These are phyloP conservation scores for Myotis findleyi DNA, from an alignment of 2,797 vertebrate species.

Conservation along the genomic window DNA sequence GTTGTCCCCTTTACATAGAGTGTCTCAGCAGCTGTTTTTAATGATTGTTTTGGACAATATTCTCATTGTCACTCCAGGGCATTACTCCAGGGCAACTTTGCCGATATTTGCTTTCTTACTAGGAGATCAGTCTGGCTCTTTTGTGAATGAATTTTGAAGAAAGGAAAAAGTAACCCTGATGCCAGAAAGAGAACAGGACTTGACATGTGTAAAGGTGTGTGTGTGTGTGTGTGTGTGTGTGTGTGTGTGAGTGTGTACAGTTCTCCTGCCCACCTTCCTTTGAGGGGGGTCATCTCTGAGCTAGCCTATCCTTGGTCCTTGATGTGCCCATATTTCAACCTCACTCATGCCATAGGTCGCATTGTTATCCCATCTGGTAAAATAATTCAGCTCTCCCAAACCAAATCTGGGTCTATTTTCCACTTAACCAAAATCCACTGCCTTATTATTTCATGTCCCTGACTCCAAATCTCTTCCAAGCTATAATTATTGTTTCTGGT, in stretches of 20 bases:
- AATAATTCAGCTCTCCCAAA: conserved; percentile 3
- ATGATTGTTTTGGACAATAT: neutral
- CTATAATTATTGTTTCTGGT: neutral
- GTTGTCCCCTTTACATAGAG: neutral
- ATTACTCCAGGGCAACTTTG: neutral
- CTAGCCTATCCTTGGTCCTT: neutral
- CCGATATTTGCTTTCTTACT: neutral
- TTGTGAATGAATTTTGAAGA: conserved; percentile 10
- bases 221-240: neutral
- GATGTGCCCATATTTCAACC: neutral
- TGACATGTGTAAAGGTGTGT: neutral
- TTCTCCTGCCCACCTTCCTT: neutral
- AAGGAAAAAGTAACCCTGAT: neutral
- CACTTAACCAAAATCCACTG: neutral
- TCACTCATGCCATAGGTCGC: neutral
- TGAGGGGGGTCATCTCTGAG: neutral
- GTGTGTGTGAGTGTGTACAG: neutral
- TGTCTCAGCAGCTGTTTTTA: neutral
- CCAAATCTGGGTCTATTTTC: neutral
- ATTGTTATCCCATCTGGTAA: neutral
- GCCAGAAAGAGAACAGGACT: neutral
- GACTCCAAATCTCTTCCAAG: neutral
- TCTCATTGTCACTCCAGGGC: neutral
- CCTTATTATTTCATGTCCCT: neutral
- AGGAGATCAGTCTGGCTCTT: neutral